A percentile compares a stretch with the other conserved stretches of the same genome.
These are phyloP conservation scores for Bolinopsis microptera DNA, from an alignment of 37 sponge, comb jelly and placozoan genomes.

Conservation along the genomic window DNA sequence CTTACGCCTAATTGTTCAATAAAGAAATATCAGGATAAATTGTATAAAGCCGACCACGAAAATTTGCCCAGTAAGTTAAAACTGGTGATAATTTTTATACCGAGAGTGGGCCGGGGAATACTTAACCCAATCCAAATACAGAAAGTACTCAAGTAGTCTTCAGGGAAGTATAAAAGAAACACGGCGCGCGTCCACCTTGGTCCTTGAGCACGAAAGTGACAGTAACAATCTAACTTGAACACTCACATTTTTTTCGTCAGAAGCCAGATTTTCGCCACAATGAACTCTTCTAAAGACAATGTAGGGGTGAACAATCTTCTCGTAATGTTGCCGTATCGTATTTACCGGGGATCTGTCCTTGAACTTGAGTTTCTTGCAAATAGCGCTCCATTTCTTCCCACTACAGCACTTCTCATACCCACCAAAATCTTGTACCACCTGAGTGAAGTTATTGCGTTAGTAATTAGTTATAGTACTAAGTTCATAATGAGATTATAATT, in stretches of 20 bases:
- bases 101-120: too few species aligned
- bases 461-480: too few species aligned
- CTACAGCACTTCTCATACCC: slow-evolving; percentile 80
- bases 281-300: slow-evolving; percentile 71
- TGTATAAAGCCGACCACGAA: not conserved
- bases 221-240: too few species aligned
- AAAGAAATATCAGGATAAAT: not conserved
- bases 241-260: slow-evolving; percentile 66
- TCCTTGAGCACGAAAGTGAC: too few species aligned
- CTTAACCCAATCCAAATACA: too few species aligned
- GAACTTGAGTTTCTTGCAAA: slow-evolving; percentile 76
- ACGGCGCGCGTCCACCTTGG: too few species aligned
- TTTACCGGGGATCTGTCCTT: slow-evolving; percentile 67
- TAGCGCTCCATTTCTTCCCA: slow-evolving; percentile 74
- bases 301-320: slow-evolving; percentile 88
- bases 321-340: slow-evolving; percentile 80
- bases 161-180: too few species aligned
- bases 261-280: slow-evolving; percentile 61
- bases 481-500: too few species aligned
- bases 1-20: not conserved
- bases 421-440: slow-evolving; percentile 78
- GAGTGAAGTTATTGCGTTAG: too few species aligned
- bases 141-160: too few species aligned
- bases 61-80: not conserved
- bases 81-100: not conserved